Evolutionary conservation across 2,113 vertebrate genomes (phyloP).

Genomic region (Nestor notabilis): DNA sequence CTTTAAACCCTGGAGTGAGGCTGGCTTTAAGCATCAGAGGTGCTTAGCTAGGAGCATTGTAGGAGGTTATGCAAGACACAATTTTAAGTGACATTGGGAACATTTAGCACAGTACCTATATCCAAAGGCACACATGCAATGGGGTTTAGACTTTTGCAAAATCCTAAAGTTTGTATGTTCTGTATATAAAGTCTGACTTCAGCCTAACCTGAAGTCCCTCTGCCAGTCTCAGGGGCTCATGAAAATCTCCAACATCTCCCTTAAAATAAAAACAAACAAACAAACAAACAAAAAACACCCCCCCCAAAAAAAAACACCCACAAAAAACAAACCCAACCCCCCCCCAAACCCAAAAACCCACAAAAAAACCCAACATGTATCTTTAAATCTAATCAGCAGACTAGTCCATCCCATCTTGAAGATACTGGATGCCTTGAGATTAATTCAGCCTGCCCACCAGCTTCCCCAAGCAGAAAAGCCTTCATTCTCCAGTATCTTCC

Average conservation of each 20-base stretch:
- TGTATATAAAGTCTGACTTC: neutral
- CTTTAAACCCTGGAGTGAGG: neutral
- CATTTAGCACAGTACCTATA: neutral
- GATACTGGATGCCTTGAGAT: neutral
- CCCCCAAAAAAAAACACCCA: too few species aligned
- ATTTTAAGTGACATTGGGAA: neutral
- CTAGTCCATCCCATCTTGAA: neutral
- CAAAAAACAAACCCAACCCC: too few species aligned
- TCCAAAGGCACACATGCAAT: neutral
- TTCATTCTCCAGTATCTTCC: neutral
- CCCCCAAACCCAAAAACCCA: too few species aligned
- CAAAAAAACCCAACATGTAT: too few species aligned
- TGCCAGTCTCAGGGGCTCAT: neutral
- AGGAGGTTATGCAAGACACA: neutral
- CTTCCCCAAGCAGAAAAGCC: neutral
- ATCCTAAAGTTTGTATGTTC: neutral
- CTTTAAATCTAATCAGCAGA: neutral
- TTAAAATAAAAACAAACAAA: neutral
- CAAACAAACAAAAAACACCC: too few species aligned
- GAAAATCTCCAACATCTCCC: neutral
- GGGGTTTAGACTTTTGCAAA: neutral
- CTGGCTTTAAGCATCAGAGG: conserved; percentile 11
- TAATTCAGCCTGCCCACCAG: neutral
- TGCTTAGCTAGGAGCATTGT: neutral
- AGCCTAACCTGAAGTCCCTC: neutral